Base-by-base conservation (phyloP, 2,113 vertebrate species). In the Megalops atlanticus region DNA sequence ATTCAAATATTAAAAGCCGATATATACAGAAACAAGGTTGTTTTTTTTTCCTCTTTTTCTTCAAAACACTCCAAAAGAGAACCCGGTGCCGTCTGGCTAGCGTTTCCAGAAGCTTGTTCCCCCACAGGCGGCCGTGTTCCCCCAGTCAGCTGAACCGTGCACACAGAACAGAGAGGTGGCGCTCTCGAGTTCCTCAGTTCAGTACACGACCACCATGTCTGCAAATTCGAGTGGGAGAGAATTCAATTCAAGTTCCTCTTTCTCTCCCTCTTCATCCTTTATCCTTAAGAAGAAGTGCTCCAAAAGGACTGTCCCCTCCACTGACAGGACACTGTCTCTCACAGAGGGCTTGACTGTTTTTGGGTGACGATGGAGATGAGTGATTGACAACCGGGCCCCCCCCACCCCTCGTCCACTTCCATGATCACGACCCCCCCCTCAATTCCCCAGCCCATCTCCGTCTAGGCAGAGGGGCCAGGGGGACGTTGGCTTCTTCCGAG, bases 21-120 rank as follows among this genome's bases (percentile, higher is more conserved):
- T 80, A 82, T 83, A 79, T 83, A 75, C 70, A 83, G 49, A 76
- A 76, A 76, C 69, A 52, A 68, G 21, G 24, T 39, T 49, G 3
- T 11, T 58, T 16, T 70, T 69, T 76, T 43, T 82, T 75, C 21
- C 14, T 79, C 33, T 80, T 71, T 18, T n/a, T n/a, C n/a, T 64
- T 31, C 58, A 31, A 15, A 27, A 0, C n/a, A 45, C 18, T 24
- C 33, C 27, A 80, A 73, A 38, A 71, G n/a, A 77, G 36, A 64
- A 74, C 68, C 68, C 52, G 69, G 64, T n/a, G 76, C 43, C 80
- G 38, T 15, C 27, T 11, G 58, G 69, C 52, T 52, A 43, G 68
- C 68, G n/a, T 80, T 74, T 80, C 74, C 47, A 69, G 72, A 52
- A 43, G 7, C 31, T 72, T 45, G 31, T 36, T 39, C 54, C 27